phyloP scores from a whole-genome alignment of 2,797 vertebrate genomes.

The Mus spretus region DNA sequence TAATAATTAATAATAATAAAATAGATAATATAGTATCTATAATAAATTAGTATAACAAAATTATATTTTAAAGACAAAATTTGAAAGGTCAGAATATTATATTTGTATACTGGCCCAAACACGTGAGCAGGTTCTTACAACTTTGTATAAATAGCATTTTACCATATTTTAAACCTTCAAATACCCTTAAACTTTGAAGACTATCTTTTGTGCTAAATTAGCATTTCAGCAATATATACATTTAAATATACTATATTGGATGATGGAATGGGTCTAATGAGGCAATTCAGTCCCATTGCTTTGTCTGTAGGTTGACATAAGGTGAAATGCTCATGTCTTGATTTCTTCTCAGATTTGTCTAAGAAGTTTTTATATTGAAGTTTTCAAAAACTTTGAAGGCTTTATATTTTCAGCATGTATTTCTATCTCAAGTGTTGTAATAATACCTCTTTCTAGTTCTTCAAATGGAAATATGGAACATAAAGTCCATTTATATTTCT shows the following conservation, averaged over 20 bases:
- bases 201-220: background rate
- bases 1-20: too few species aligned
- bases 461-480: background rate
- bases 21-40: too few species aligned
- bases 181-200: background rate
- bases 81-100: background rate
- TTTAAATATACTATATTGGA: background rate
- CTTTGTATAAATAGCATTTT: background rate
- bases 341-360: background rate
- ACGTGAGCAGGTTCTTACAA: background rate
- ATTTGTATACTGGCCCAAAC: background rate
- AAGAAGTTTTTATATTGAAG: background rate
- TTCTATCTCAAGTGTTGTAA: background rate
- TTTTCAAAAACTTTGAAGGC: background rate
- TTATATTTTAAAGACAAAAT: background rate
- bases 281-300: constrained; percentile 4
- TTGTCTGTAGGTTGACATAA: background rate
- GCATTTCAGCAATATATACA: background rate
- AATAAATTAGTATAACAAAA: constrained; percentile 11
- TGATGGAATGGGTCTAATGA: constrained; percentile 11
- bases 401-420: background rate
- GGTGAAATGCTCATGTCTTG: background rate
- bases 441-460: background rate
- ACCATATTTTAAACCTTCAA: background rate
- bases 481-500: background rate